These are phyloP conservation scores for Dascillus cervinus DNA, from an alignment of 2,888 invertebrate genomes.

Conservation along the genomic window DNA sequence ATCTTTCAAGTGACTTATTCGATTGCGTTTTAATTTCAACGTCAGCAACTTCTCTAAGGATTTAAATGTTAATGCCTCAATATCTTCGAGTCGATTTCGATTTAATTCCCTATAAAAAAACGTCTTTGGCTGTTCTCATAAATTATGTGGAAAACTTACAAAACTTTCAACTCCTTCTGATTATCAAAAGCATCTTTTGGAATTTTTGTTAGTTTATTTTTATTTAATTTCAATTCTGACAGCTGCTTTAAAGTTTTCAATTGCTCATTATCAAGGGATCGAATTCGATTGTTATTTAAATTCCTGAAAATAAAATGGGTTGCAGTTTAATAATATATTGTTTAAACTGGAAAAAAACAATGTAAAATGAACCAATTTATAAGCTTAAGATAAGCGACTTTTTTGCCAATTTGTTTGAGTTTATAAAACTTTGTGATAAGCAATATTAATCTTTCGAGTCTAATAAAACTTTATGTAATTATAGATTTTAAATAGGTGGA, in stretches of 20 bases:
- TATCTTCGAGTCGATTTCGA: constrained; percentile 70
- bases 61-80: constrained; percentile 76
- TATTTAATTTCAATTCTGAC: constrained; percentile 68
- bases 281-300: constrained; percentile 67
- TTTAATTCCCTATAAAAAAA: constrained; percentile 62
- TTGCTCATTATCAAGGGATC: constrained; percentile 59
- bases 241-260: constrained; percentile 66
- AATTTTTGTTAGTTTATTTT: constrained; percentile 63
- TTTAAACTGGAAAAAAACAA: constrained; percentile 10
- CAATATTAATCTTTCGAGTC: no score
- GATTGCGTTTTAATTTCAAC: constrained; percentile 74
- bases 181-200: constrained; percentile 69
- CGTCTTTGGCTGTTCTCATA: background rate
- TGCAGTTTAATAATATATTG: no score
- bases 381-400: no score
- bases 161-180: constrained; percentile 58
- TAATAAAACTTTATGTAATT: no score
- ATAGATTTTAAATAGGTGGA: no score
- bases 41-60: constrained; percentile 65
- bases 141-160: constrained; percentile 49
- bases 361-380: constrained; percentile 9
- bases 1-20: constrained; percentile 70
- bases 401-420: no score
- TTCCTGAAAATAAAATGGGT: constrained; percentile 46
- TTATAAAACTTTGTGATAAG: no score